phyloP scores from a whole-genome alignment of 2,113 vertebrate genomes.

The Propithecus coquereli region DNA sequence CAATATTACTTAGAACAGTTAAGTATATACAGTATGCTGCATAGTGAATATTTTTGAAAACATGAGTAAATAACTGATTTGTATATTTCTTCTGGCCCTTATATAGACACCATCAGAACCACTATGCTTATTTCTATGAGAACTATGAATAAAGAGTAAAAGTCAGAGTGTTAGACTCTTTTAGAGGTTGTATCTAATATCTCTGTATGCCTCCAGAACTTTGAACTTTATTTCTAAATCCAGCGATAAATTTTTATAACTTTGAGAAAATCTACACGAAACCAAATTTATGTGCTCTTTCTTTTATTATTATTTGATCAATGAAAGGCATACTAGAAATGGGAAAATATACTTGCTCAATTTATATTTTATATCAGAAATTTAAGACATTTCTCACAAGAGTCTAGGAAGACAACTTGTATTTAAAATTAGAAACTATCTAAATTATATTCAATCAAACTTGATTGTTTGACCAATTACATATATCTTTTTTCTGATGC shows the following conservation, averaged over 20 bases:
- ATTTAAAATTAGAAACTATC: neutral
- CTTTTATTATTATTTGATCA: conserved; percentile 61
- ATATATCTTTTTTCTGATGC: neutral
- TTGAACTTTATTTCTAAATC: conserved; percentile 58
- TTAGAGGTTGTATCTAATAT: neutral
- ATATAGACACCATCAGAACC: neutral
- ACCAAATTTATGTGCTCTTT: conserved; percentile 65
- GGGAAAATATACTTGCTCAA: conserved; percentile 38
- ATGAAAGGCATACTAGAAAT: conserved; percentile 60
- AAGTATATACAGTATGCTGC: neutral
- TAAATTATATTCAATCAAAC: neutral
- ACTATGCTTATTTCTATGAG: neutral
- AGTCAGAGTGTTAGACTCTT: neutral
- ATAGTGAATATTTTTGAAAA: neutral
- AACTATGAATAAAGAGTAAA: conserved; percentile 31
- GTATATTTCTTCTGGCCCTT: neutral
- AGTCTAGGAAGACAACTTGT: neutral
- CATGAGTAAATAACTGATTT: neutral
- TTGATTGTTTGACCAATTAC: neutral
- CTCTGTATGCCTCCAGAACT: conserved; percentile 35
- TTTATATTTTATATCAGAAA: conserved; percentile 57
- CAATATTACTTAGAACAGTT: neutral
- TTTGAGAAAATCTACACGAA: conserved; percentile 65
- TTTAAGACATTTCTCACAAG: neutral
- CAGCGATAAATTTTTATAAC: conserved; percentile 74